Evolutionary conservation across 1,140 invertebrate species (phyloP).

Genomic region (Heliconius congener): DNA sequence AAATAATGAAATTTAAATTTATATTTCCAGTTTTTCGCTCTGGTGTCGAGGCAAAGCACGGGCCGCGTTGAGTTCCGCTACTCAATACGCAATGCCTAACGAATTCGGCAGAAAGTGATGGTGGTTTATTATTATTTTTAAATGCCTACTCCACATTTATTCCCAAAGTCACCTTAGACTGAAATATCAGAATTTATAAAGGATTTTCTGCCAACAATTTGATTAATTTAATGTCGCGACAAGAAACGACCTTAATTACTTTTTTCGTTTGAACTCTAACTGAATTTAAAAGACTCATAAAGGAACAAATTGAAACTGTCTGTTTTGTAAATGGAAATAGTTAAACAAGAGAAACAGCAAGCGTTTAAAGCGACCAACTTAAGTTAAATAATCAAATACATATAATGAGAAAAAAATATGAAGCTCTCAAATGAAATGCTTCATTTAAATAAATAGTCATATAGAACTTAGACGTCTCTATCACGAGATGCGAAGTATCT

Average conservation of each 20-base stretch:
- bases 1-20: too few relatives aligned
- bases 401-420: slow-evolving; percentile 1
- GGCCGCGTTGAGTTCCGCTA: too few relatives aligned
- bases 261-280: slow-evolving; percentile 57
- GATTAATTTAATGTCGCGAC: slow-evolving; percentile 56
- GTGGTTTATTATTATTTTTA: background rate
- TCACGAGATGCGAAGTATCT: too few relatives aligned
- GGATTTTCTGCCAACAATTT: slow-evolving; percentile 42
- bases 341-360: slow-evolving; percentile 20
- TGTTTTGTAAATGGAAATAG: slow-evolving; percentile 25
- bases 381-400: background rate
- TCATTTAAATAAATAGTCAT: background rate
- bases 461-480: background rate
- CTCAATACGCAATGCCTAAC: too few relatives aligned
- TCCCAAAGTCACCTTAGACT: slow-evolving; percentile 7
- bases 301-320: slow-evolving; percentile 48
- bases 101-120: too few relatives aligned
- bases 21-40: too few relatives aligned
- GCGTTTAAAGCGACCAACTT: background rate
- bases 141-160: background rate
- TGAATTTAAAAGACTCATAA: slow-evolving; percentile 50
- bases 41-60: too few relatives aligned
- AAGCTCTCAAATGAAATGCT: background rate
- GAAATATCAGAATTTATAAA: slow-evolving; percentile 36
- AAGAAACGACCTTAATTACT: slow-evolving; percentile 62